These are phyloP conservation scores for Drosophila hydei DNA, from an alignment of 1,140 invertebrate genomes.

Conservation along the genomic window DNA sequence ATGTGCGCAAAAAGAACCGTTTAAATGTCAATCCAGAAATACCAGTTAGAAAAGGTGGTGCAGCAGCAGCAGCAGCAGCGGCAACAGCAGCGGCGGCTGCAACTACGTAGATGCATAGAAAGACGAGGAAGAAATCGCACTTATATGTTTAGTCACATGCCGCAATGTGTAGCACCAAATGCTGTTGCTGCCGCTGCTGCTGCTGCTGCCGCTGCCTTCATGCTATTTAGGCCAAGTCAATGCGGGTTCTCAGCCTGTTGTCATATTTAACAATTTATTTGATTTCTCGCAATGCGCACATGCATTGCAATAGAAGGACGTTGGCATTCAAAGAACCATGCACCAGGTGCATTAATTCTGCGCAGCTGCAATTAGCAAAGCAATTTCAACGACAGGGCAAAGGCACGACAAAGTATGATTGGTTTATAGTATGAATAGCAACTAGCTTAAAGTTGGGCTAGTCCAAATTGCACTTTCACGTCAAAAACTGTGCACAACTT, in stretches of 20 bases:
- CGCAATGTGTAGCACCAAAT: conserved; percentile 72
- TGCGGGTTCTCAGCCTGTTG: conserved; percentile 44
- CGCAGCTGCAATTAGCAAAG: neutral
- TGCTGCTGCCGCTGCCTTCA: conserved; percentile 54
- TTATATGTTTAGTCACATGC: conserved; percentile 75
- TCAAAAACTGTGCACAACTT: too few relatives aligned
- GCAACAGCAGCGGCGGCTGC: conserved; percentile 23
- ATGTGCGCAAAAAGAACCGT: conserved; percentile 81
- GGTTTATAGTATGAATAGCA: too few relatives aligned
- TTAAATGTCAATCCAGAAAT: conserved; percentile 83
- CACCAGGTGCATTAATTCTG: neutral
- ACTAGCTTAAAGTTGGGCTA: neutral
- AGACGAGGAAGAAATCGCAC: conserved; percentile 70
- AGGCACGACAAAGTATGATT: neutral
- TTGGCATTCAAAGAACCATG: neutral
- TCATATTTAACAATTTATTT: conserved; percentile 45
- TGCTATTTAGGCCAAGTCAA: conserved; percentile 72
- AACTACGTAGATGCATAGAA: conserved; percentile 17
- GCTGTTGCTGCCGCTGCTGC: conserved; percentile 29
- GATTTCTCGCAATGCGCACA: conserved; percentile 7
- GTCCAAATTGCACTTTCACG: too few relatives aligned
- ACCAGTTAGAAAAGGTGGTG: conserved; percentile 80
- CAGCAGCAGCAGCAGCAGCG: conserved; percentile 23
- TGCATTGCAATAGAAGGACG: neutral
- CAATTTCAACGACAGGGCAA: too few relatives aligned